Base-by-base conservation (phyloP, 2,797 vertebrate species). In the Discoglossus pictus region DNA sequence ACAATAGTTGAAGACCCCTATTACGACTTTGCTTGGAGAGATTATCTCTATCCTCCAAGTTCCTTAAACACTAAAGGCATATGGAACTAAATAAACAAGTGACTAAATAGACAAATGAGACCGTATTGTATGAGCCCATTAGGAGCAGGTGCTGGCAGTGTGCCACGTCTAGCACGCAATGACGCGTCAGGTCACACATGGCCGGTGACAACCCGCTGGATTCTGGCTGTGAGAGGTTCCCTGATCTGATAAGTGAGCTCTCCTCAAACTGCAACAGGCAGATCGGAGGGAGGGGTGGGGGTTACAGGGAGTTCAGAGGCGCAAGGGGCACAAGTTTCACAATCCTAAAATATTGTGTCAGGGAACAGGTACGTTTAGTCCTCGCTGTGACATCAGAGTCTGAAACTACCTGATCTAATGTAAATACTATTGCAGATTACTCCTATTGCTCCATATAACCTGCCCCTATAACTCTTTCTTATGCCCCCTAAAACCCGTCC, bases 161-260 rank as follows among this genome's bases (percentile, higher is more conserved):
- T 4, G 13, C 3, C 36, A 4, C 7, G 6, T 13, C 36, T 39
- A 39, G 4, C 7, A 11, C 36, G 50, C 44, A 12, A 2, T 5
- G 10, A 13, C n/a, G n/a, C n/a, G 25, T 43, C 36, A 16, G 9
- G 12, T 58, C 39, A 39, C n/a, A 35, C 17, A 17, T 58, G 12
- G 27, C n/a, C 7, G 48, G 51, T 21, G 7, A 5, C 27, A 23
- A 20, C 27, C 11, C 11, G 23, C 17, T 44, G 61, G 54, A 38
- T 40, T 25, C 47, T 38, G 46, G 1, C 54, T 54, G 27, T 39
- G 38, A 13, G 47, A 53, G 47, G 65, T 43, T 68, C 42, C n/a
- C 39, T 59, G 18, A 46, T 61, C 66, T 44, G 65, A 68, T 68
- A 60, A 52, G 5, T 15, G 16, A n/a, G 11, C 51, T 53, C 9